Evolutionary conservation across 35 echinoderm and acorn worm genomes (phyloP).

Genomic region (Heliocidaris tuberculata): DNA sequence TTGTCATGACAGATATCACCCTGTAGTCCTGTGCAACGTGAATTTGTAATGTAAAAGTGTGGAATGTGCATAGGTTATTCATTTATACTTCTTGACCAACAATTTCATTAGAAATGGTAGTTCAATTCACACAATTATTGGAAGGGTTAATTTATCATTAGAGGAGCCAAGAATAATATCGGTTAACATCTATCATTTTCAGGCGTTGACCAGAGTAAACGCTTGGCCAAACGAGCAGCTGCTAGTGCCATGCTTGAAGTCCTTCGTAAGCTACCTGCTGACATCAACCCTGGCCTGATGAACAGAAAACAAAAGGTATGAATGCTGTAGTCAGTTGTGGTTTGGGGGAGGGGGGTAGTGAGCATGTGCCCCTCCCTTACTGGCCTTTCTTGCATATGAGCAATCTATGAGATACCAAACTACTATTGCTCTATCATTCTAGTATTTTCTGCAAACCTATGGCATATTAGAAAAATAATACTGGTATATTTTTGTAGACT

Average conservation of each 20-base stretch:
- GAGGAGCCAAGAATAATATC: no score
- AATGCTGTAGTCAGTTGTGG: no score
- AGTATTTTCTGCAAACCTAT: not conserved
- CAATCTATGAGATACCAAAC: not conserved
- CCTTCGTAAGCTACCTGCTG: slow-evolving; percentile 74
- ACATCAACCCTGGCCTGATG: slow-evolving; percentile 77
- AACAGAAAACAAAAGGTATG: slow-evolving; percentile 78
- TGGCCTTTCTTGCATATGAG: not conserved
- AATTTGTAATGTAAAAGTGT: no score
- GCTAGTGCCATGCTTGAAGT: slow-evolving; percentile 79
- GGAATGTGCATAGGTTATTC: no score
- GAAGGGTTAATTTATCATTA: no score
- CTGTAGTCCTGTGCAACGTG: no score
- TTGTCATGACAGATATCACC: no score
- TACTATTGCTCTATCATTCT: not conserved
- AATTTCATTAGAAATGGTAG: no score
- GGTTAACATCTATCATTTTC: not conserved
- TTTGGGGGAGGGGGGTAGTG: not conserved
- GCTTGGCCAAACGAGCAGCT: slow-evolving; percentile 82
- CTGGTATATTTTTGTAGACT: no score
- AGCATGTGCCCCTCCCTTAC: not conserved
- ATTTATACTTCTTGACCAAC: no score
- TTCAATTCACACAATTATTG: no score
- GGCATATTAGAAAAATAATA: not conserved
- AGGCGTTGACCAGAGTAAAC: slow-evolving; percentile 90